Evolutionary conservation across 2,797 vertebrate genomes (phyloP).

Genomic region (Pagetopsis macropterus): DNA sequence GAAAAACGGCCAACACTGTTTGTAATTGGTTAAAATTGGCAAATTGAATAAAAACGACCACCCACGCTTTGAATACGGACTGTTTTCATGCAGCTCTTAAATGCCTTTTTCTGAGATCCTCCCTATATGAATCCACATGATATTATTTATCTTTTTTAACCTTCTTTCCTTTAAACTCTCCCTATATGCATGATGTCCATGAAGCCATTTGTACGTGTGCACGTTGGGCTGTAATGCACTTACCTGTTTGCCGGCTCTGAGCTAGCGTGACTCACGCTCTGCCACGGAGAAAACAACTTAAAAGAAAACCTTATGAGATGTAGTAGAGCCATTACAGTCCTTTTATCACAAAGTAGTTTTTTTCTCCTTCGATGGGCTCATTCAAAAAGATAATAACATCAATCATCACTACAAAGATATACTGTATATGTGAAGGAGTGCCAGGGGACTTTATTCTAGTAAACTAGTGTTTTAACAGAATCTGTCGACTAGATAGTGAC

Average conservation of each 20-base stretch:
- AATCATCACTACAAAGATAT: constrained; percentile 12
- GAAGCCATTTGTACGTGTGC: background rate
- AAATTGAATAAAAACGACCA: background rate
- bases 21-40: background rate
- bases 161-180: background rate
- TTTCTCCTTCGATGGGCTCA: constrained; percentile 2
- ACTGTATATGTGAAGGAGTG: background rate
- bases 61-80: constrained; percentile 2
- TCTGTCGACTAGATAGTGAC: background rate
- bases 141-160: no score
- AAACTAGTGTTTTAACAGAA: background rate
- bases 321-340: constrained; percentile 5
- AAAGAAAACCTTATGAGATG: background rate
- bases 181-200: background rate
- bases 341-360: constrained; percentile 26
- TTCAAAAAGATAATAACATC: constrained; percentile 43
- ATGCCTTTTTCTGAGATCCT: background rate
- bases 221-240: constrained; percentile 8
- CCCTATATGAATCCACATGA: no score
- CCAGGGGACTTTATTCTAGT: background rate
- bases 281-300: constrained; percentile 6
- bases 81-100: background rate
- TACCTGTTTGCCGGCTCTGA: constrained; percentile 27
- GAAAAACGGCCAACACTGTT: background rate
- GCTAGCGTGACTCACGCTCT: constrained; percentile 30